Conservation (phyloP, 2,113 vertebrate genomes). For the Ivindomyrus marchei region DNA sequence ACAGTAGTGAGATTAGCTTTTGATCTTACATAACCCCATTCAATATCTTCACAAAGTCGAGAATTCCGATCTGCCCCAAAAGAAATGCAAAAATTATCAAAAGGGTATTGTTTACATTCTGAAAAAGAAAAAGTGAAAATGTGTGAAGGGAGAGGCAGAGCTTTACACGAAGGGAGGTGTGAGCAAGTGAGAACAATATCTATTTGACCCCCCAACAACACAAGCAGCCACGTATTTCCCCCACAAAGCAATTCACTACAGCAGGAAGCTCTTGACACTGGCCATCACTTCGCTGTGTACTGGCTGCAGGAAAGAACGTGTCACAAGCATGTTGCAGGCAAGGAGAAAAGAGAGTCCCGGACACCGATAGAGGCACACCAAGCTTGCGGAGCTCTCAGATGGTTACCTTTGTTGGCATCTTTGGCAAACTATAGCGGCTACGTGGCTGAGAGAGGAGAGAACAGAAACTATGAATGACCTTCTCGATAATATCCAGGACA, state of each 20-base stretch:
- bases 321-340: not conserved
- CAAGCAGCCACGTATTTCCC: not conserved
- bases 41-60: not conserved
- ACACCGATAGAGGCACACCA: not conserved
- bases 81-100: not conserved
- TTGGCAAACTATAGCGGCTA: slow-evolving; percentile 35
- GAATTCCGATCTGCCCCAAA: not conserved
- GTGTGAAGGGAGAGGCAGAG: not conserved
- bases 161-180: not conserved
- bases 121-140: not conserved
- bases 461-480: slow-evolving; percentile 21
- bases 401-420: slow-evolving; percentile 42
- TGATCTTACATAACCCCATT: not conserved
- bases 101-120: not conserved
- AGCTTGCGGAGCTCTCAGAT: not conserved
- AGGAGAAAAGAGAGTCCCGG: not conserved
- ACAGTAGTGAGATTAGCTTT: not conserved
- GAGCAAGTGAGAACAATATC: not conserved
- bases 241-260: not conserved
- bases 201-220: not conserved
- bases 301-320: not conserved
- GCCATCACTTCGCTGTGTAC: not conserved
- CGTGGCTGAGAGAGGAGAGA: slow-evolving; percentile 34
- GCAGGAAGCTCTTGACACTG: not conserved
- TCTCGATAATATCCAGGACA: not conserved